Evolutionary conservation across 1,140 invertebrate species (phyloP).

Genomic region (Drosophila obscura): DNA sequence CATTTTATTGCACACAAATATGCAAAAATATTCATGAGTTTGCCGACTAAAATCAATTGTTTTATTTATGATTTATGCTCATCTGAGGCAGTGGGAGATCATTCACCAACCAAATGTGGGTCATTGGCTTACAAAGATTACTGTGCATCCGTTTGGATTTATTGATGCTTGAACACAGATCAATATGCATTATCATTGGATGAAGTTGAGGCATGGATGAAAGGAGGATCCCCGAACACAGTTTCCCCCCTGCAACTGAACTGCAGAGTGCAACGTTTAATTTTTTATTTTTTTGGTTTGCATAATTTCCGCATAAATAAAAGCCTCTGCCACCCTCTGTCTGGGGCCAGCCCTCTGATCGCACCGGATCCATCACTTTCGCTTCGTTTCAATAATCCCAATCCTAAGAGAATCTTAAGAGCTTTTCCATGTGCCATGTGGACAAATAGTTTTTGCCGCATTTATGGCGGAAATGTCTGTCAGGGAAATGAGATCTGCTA

Average conservation of each 20-base stretch:
- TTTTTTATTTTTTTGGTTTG: conserved; percentile 22
- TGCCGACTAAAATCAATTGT: conserved; percentile 15
- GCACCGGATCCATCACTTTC: conserved; percentile 32
- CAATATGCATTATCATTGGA: too few relatives aligned
- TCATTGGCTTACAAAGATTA: too few relatives aligned
- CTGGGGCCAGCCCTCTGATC: too few relatives aligned
- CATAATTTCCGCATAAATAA: conserved; percentile 24
- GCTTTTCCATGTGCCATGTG: conserved; percentile 19
- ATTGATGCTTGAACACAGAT: too few relatives aligned
- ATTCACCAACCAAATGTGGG: too few relatives aligned
- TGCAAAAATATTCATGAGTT: conserved; percentile 37
- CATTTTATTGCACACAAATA: background rate
- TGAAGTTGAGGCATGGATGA: too few relatives aligned
- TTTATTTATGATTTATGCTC: too few relatives aligned
- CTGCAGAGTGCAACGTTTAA: background rate
- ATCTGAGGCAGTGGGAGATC: too few relatives aligned
- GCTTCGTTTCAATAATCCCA: conserved; percentile 21
- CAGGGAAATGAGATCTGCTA: conserved; percentile 8
- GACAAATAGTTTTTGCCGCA: conserved; percentile 37
- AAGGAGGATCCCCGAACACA: too few relatives aligned
- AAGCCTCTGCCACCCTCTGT: conserved; percentile 3
- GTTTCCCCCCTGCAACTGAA: too few relatives aligned
- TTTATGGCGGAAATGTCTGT: conserved; percentile 25
- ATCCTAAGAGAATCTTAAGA: background rate
- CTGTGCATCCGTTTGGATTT: too few relatives aligned